Conservation (phyloP, 2,113 vertebrate species). For the Hemicordylus capensis region DNA sequence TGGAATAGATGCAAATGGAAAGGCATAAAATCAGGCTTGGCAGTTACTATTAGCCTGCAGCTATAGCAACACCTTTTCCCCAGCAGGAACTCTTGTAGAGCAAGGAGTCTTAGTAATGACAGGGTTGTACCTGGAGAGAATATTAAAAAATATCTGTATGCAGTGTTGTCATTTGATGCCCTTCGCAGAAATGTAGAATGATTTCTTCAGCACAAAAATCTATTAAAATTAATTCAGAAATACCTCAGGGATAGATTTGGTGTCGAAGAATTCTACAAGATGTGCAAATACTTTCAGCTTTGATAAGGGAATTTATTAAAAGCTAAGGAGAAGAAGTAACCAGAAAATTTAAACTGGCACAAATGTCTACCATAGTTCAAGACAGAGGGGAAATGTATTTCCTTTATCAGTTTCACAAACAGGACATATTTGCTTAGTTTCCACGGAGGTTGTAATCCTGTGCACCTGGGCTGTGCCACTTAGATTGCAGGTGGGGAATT, state of each 20-base stretch:
- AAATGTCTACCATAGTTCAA: slow-evolving; percentile 22
- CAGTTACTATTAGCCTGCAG: slow-evolving; percentile 66
- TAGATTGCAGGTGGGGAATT: background rate
- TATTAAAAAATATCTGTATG: slow-evolving; percentile 52
- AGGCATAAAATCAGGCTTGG: slow-evolving; percentile 41
- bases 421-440: background rate
- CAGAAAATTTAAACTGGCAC: slow-evolving; percentile 48
- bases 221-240: slow-evolving; percentile 68
- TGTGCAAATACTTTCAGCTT: slow-evolving; percentile 63
- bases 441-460: background rate
- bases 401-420: slow-evolving; percentile 24
- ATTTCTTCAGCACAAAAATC: slow-evolving; percentile 50
- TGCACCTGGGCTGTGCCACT: background rate
- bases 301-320: slow-evolving; percentile 64
- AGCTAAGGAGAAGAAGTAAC: slow-evolving; percentile 32
- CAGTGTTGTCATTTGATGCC: slow-evolving; percentile 47
- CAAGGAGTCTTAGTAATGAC: slow-evolving; percentile 54
- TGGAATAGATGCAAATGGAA: slow-evolving; percentile 38
- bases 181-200: slow-evolving; percentile 51
- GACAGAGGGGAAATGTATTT: slow-evolving; percentile 27
- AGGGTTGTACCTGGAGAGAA: slow-evolving; percentile 55
- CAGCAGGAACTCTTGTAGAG: slow-evolving; percentile 65
- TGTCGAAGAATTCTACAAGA: slow-evolving; percentile 60
- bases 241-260: slow-evolving; percentile 58
- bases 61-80: slow-evolving; percentile 62